These are phyloP conservation scores for Ceratosolen solmsi DNA, from an alignment of 1,140 invertebrate genomes.

Conservation along the genomic window DNA sequence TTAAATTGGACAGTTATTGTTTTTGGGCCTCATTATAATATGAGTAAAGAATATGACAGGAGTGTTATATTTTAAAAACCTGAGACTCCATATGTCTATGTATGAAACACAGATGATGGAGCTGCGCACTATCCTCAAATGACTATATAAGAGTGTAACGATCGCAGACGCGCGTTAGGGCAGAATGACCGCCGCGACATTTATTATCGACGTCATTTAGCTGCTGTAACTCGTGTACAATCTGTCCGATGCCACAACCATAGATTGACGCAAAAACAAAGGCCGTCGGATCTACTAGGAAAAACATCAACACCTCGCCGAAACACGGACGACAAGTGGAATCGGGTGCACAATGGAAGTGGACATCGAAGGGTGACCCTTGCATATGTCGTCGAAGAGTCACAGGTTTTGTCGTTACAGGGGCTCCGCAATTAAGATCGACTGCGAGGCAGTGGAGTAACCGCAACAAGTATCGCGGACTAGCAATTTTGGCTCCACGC, in stretches of 20 bases:
- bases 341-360: neutral
- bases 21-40: no score
- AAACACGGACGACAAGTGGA: slow-evolving; percentile 3
- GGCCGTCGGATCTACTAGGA: neutral
- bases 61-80: no score
- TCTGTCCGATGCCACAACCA: no score
- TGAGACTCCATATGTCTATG: no score
- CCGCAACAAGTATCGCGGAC: slow-evolving; percentile 21
- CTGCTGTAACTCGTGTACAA: neutral
- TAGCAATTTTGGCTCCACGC: neutral
- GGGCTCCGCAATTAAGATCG: neutral
- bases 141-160: no score
- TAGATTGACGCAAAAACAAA: neutral
- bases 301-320: neutral
- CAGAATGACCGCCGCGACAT: neutral
- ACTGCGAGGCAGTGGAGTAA: neutral
- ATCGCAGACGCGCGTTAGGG: no score
- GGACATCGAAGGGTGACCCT: neutral
- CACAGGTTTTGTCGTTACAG: neutral
- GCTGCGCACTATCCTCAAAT: no score
- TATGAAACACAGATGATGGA: no score
- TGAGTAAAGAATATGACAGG: no score
- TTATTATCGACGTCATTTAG: neutral
- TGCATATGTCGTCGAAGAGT: neutral
- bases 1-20: no score